Conservation (phyloP, 2,113 vertebrate species). For the Enhydra lutris region DNA sequence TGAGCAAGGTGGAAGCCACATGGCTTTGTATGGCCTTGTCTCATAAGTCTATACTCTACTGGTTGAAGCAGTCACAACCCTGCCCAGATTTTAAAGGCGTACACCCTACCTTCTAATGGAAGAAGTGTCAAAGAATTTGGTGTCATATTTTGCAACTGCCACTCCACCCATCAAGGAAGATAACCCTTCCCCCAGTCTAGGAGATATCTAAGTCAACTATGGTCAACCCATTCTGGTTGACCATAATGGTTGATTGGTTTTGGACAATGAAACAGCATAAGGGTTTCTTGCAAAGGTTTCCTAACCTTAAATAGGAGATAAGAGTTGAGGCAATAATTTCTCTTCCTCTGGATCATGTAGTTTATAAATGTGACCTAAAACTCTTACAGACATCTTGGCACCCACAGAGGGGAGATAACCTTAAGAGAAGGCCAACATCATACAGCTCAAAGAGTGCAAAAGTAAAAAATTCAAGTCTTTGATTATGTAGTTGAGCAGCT, state of each 20-base stretch:
- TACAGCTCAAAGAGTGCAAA: background rate
- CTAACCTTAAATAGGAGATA: background rate
- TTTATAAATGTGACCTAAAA: background rate
- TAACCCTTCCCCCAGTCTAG: background rate
- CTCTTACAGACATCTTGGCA: background rate
- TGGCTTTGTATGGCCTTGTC: background rate
- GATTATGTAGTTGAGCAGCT: background rate
- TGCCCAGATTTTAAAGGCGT: background rate
- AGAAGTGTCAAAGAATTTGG: background rate
- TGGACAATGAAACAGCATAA: background rate
- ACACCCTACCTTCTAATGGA: background rate
- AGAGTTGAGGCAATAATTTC: background rate
- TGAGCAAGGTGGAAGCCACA: background rate
- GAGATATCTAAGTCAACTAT: background rate
- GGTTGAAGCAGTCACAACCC: background rate
- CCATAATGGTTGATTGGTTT: background rate
- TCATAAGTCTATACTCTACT: background rate
- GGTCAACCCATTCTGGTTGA: background rate
- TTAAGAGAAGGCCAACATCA: background rate
- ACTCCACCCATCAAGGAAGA: background rate
- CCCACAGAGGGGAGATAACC: background rate
- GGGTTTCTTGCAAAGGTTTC: background rate
- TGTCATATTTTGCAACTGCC: background rate
- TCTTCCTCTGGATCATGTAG: background rate
- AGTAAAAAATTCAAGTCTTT: background rate